Evolutionary conservation across 2,888 invertebrate species (phyloP).

Genomic region (Scaptomyza flava): DNA sequence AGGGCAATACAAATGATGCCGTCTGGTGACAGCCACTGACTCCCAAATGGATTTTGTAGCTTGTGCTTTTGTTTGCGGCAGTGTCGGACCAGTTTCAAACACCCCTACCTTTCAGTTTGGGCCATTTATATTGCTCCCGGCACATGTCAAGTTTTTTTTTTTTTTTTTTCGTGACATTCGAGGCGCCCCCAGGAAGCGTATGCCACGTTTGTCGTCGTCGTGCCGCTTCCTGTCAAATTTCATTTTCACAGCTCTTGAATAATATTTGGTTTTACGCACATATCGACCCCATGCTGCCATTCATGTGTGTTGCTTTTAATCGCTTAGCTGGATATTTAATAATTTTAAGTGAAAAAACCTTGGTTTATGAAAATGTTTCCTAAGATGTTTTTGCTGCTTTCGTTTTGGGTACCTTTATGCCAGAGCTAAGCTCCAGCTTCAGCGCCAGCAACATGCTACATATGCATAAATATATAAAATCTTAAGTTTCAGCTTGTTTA

Average conservation of each 20-base stretch:
- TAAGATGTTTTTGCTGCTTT: slow-evolving; percentile 43
- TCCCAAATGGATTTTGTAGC: slow-evolving; percentile 43
- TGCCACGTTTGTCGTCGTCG: slow-evolving; percentile 13
- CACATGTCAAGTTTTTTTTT: slow-evolving; percentile 29
- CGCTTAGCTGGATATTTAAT: slow-evolving; percentile 63
- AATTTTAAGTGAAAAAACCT: slow-evolving; percentile 50
- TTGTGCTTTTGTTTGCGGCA: slow-evolving; percentile 9
- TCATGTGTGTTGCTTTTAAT: slow-evolving; percentile 34
- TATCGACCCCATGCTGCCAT: not conserved
- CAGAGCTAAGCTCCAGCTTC: not conserved
- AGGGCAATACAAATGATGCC: slow-evolving; percentile 34
- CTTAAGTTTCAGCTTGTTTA: slow-evolving; percentile 32
- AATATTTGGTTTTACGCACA: slow-evolving; percentile 54
- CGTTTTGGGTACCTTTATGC: too few species aligned
- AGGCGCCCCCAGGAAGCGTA: slow-evolving; percentile 19
- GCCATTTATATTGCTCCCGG: not conserved
- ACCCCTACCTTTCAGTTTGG: not conserved
- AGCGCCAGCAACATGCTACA: slow-evolving; percentile 16
- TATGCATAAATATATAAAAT: not conserved
- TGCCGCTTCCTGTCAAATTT: slow-evolving; percentile 61
- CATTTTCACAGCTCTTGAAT: slow-evolving; percentile 49
- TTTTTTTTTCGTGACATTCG: not conserved
- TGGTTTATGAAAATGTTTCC: slow-evolving; percentile 1
- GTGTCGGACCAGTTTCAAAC: slow-evolving; percentile 1
- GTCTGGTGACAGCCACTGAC: slow-evolving; percentile 43